Percentiles rank a stretch among this genome's conserved stretches.
Conservation (phyloP, 1,140 invertebrate genomes). For the Uloborus diversus region DNA sequence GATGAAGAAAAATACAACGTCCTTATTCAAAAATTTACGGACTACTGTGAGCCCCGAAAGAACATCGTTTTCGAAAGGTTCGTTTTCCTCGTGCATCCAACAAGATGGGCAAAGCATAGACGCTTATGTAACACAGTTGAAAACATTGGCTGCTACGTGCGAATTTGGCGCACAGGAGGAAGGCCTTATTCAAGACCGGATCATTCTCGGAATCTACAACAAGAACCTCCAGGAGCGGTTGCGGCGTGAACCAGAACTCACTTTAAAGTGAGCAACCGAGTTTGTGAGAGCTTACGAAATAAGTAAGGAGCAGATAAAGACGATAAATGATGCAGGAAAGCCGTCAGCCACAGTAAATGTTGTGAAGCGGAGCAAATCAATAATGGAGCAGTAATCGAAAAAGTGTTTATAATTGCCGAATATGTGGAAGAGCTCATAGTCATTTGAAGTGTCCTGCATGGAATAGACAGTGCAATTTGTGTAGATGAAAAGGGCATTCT, state of each 20-base stretch:
- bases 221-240: slow-evolving; percentile 13
- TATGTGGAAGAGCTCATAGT: not conserved
- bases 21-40: not conserved
- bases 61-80: slow-evolving; percentile 8
- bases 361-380: too few species aligned
- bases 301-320: slow-evolving; percentile 4
- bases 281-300: not conserved
- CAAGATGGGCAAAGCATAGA: slow-evolving; percentile 18
- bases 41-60: slow-evolving; percentile 1
- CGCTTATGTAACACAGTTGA: slow-evolving; percentile 15
- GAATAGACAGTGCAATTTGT: slow-evolving; percentile 16
- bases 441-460: slow-evolving; percentile 10
- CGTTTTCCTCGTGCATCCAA: slow-evolving; percentile 13
- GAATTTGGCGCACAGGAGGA: slow-evolving; percentile 26
- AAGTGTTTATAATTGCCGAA: not conserved
- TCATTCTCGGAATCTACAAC: slow-evolving; percentile 2
- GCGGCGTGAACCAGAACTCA: not conserved
- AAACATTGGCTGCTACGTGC: slow-evolving; percentile 7
- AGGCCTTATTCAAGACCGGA: slow-evolving; percentile 16
- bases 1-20: too few species aligned
- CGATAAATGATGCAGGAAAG: not conserved
- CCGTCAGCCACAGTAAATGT: too few species aligned
- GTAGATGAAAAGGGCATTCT: slow-evolving; percentile 18
- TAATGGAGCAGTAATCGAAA: not conserved
- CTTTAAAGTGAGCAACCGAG: slow-evolving; percentile 10